Evolutionary conservation across 30 jellyfish, hydroid and myxozoan species (phyloP).

Genomic region (Catostylus mosaicus): DNA sequence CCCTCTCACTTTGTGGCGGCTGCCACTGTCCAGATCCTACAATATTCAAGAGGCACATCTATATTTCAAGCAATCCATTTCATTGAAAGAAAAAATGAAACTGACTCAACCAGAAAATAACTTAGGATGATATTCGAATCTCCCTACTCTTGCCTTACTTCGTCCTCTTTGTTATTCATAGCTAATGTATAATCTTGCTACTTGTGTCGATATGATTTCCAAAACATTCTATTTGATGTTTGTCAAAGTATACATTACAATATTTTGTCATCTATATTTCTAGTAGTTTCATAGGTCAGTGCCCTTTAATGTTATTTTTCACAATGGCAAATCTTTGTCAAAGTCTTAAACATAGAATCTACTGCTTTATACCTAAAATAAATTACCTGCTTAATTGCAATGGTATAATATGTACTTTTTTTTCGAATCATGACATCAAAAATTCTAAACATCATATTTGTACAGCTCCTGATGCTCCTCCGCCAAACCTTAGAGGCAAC

Average conservation of each 20-base stretch:
- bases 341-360: background rate
- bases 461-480: slow-evolving; percentile 45
- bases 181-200: background rate
- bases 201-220: background rate
- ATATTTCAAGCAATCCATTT: no score
- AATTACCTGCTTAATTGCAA: background rate
- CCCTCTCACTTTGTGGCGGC: no score
- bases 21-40: no score
- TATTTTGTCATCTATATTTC: background rate
- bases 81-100: no score
- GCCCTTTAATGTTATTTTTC: background rate
- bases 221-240: background rate
- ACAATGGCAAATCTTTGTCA: background rate
- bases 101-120: background rate
- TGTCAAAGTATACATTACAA: background rate
- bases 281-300: background rate
- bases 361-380: background rate
- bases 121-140: background rate
- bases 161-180: background rate
- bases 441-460: background rate
- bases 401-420: background rate
- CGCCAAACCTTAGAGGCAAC: slow-evolving; percentile 31
- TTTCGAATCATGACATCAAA: background rate
- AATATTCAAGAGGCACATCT: no score
- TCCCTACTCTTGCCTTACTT: background rate